Conservation (phyloP, 2,888 invertebrate species). For the Biston stratarius region DNA sequence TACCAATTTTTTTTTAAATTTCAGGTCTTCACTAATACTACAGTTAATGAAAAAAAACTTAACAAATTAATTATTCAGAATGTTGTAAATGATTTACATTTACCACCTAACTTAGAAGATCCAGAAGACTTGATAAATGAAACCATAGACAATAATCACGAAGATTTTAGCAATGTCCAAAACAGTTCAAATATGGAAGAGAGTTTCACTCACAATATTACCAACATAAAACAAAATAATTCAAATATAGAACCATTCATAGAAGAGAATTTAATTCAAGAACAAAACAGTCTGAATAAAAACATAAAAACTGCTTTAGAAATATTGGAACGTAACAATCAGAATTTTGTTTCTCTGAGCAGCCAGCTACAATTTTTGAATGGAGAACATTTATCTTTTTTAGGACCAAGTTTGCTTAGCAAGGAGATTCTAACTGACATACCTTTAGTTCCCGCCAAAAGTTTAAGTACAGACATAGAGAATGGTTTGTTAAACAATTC, state of each 20-base stretch:
- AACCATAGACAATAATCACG: neutral
- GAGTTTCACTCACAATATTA: neutral
- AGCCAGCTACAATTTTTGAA: slow-evolving; percentile 29
- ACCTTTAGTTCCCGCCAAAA: slow-evolving; percentile 30
- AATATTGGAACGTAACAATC: slow-evolving; percentile 46
- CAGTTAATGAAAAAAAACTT: neutral
- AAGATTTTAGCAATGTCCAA: neutral
- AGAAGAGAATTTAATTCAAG: neutral
- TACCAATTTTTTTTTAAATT: slow-evolving; percentile 24
- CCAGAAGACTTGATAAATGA: neutral
- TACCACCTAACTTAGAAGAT: slow-evolving; percentile 19
- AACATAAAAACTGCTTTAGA: slow-evolving; percentile 46
- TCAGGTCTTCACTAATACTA: slow-evolving; percentile 27
- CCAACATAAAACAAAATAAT: slow-evolving; percentile 1
- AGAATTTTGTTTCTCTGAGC: slow-evolving; percentile 25
- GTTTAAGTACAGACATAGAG: slow-evolving; percentile 21
- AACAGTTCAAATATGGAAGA: slow-evolving; percentile 8
- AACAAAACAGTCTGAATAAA: slow-evolving; percentile 25
- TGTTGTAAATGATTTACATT: slow-evolving; percentile 25
- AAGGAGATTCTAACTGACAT: slow-evolving; percentile 33
- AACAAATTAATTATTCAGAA: slow-evolving; percentile 23
- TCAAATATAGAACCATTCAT: slow-evolving; percentile 8
- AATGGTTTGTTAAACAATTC: slow-evolving; percentile 26
- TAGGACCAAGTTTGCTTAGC: slow-evolving; percentile 36
- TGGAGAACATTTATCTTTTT: slow-evolving; percentile 37